These are phyloP conservation scores for Acropora tenuis DNA, from an alignment of 64 coral and sea anemone genomes.

Conservation along the genomic window DNA sequence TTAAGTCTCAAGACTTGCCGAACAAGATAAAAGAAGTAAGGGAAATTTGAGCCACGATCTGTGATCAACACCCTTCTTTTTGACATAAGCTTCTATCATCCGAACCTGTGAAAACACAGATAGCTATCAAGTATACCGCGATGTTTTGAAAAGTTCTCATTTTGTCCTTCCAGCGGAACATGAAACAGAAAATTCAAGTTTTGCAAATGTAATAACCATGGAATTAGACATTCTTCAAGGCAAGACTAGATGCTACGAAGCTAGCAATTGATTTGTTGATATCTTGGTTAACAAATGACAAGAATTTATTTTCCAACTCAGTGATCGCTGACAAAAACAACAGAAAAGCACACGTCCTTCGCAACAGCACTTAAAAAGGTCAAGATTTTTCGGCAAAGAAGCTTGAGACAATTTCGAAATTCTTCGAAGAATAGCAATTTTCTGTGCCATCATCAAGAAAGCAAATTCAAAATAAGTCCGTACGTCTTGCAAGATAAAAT, in stretches of 20 bases:
- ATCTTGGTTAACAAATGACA: background rate
- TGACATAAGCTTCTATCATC: background rate
- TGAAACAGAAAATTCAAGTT: too few species aligned
- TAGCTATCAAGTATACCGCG: background rate
- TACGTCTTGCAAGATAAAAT: too few species aligned
- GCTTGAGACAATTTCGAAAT: background rate
- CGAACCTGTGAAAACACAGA: background rate
- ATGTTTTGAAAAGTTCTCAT: background rate
- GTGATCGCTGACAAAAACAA: background rate
- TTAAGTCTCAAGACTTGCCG: too few species aligned
- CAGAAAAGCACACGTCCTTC: background rate
- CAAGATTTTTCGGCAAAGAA: background rate
- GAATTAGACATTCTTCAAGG: background rate
- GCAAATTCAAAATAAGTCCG: too few species aligned
- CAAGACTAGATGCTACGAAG: background rate
- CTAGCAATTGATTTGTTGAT: background rate
- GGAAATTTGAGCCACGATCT: background rate
- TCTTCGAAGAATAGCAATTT: background rate
- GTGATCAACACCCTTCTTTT: background rate
- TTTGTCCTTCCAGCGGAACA: too few species aligned
- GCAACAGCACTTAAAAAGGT: constrained; percentile 1
- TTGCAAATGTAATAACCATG: too few species aligned
- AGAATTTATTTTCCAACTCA: background rate
- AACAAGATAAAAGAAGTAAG: background rate
- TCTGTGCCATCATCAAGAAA: background rate